Evolutionary conservation across 2,888 invertebrate genomes (phyloP).

Genomic region (Enchytraeus crypticus): DNA sequence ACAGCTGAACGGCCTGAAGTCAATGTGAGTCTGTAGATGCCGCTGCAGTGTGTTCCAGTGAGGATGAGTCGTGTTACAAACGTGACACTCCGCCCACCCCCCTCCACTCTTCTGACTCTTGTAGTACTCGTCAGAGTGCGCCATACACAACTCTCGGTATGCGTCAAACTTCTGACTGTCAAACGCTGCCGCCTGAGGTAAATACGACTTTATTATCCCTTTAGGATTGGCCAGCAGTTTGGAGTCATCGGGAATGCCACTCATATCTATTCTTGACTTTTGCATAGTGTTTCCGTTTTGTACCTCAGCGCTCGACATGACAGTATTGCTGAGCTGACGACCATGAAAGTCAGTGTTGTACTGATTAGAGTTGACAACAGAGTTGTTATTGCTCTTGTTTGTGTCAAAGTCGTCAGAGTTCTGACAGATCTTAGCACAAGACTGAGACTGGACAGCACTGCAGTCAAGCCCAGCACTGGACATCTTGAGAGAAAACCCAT

Average conservation of each 20-base stretch:
- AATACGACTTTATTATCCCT: conserved; percentile 10
- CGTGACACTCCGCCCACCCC: conserved; percentile 12
- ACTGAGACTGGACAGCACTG: too few species aligned
- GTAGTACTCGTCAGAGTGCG: conserved; percentile 18
- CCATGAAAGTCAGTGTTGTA: too few species aligned
- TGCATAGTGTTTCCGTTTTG: too few species aligned
- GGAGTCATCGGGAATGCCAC: background rate
- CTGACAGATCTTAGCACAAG: too few species aligned
- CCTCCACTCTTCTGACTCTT: conserved; percentile 11
- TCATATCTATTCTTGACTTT: too few species aligned
- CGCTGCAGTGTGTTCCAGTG: conserved; percentile 22
- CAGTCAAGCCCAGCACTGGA: too few species aligned
- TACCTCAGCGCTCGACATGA: too few species aligned
- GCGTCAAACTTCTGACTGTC: conserved; percentile 19
- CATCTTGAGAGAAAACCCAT: too few species aligned
- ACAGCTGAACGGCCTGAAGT: conserved; percentile 26
- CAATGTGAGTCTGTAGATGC: conserved; percentile 25
- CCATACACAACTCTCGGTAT: conserved; percentile 16
- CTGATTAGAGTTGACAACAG: too few species aligned
- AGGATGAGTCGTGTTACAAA: conserved; percentile 15
- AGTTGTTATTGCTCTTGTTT: too few species aligned
- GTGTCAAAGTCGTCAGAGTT: too few species aligned
- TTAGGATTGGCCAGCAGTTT: background rate
- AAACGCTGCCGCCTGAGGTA: conserved; percentile 12
- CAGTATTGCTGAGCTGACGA: too few species aligned